phyloP scores from a whole-genome alignment of 1,140 invertebrate species.

The Bombus haemorrhoidalis region DNA sequence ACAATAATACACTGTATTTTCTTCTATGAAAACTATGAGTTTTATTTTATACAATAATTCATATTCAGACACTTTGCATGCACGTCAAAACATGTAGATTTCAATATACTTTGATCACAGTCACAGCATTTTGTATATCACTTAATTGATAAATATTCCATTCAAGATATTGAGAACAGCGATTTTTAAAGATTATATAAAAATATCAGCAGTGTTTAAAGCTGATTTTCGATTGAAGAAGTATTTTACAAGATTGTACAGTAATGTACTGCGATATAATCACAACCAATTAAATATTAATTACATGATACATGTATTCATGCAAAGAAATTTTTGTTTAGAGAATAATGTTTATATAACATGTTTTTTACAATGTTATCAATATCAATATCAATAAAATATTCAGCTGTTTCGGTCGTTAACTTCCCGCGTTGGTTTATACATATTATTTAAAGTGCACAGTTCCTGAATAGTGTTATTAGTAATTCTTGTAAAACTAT shows the following conservation, averaged over 20 bases:
- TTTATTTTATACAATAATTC: constrained; percentile 37
- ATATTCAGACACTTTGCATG: constrained; percentile 43
- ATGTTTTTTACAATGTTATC: constrained; percentile 22
- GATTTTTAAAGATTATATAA: constrained; percentile 6
- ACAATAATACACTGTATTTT: constrained; percentile 28
- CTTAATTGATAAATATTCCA: constrained; percentile 45
- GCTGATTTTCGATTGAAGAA: not conserved
- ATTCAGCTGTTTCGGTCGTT: constrained; percentile 45
- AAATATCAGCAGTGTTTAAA: constrained; percentile 35
- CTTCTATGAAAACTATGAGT: constrained; percentile 7
- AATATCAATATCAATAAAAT: constrained; percentile 25
- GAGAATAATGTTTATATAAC: constrained; percentile 25
- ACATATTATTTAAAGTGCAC: constrained; percentile 76
- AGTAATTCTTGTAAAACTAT: constrained; percentile 82
- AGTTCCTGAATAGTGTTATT: constrained; percentile 77
- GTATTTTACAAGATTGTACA: constrained; percentile 4
- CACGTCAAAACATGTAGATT: constrained; percentile 25
- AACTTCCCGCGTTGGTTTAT: constrained; percentile 67
- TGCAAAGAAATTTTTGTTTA: constrained; percentile 16
- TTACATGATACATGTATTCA: constrained; percentile 19
- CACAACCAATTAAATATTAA: constrained; percentile 54
- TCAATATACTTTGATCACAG: constrained; percentile 59
- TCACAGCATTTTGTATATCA: constrained; percentile 48
- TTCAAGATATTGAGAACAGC: constrained; percentile 27
- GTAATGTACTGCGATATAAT: constrained; percentile 42